Percentiles rank a stretch among this genome's conserved stretches.
Evolutionary conservation across 2,113 vertebrate species (phyloP).

Genomic region (Triplophysa dalaica): DNA sequence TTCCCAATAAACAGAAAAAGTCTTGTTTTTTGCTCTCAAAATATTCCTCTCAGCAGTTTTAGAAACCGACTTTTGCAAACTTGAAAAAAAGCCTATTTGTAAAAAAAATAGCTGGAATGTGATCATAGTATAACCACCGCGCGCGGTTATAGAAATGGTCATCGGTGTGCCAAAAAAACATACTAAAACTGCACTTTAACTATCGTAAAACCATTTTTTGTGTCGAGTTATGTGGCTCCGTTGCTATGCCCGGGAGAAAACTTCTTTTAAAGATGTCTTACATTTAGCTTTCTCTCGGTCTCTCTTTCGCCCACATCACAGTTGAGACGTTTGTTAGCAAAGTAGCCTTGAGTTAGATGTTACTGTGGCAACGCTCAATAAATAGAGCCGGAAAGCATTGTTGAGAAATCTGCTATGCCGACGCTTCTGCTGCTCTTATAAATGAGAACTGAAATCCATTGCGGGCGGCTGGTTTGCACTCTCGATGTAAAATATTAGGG

Average conservation of each 20-base stretch:
- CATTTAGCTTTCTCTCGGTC: slow-evolving; percentile 19
- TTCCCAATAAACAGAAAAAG: neutral
- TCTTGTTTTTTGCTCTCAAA: neutral
- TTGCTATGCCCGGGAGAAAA: neutral
- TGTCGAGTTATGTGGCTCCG: neutral
- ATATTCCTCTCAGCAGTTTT: slow-evolving; percentile 21
- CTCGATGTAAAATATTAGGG: neutral
- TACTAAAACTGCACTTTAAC: no score
- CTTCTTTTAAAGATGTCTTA: neutral
- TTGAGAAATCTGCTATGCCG: neutral
- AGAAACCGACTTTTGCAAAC: neutral
- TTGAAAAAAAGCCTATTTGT: neutral
- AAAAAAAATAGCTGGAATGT: neutral
- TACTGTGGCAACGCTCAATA: slow-evolving; percentile 52
- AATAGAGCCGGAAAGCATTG: slow-evolving; percentile 3
- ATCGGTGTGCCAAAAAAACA: no score
- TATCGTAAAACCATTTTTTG: no score
- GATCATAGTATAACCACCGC: neutral
- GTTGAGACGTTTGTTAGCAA: slow-evolving; percentile 14
- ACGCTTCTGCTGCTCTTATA: slow-evolving; percentile 28
- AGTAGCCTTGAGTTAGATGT: slow-evolving; percentile 46
- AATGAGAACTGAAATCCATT: neutral
- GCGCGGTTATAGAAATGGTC: no score
- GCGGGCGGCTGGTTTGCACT: slow-evolving; percentile 6
- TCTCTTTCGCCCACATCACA: slow-evolving; percentile 6